Conservation (phyloP, 2,888 invertebrate genomes). For the Synergus gifuensis region DNA sequence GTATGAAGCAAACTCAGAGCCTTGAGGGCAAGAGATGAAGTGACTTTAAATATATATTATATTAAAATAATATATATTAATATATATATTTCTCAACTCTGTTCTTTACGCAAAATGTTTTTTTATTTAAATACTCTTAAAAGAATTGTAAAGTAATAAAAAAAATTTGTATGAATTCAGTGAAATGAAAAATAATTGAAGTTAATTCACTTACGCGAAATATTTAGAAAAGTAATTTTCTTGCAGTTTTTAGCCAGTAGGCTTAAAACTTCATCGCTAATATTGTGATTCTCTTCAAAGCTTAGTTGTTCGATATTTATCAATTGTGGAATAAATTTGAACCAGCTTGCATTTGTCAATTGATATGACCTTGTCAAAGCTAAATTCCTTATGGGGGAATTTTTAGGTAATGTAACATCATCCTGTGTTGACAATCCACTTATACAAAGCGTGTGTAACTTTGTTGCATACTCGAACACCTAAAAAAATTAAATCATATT, state of each 20-base stretch:
- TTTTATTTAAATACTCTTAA: no score
- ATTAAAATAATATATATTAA: no score
- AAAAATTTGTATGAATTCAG: no score
- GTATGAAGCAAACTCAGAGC: no score
- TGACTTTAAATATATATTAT: no score
- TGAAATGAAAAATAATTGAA: no score
- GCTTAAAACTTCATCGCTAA: conserved; percentile 1
- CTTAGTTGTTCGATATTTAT: conserved; percentile 17
- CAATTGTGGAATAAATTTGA: not conserved
- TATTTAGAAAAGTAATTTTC: not conserved
- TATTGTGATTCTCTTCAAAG: conserved; percentile 1
- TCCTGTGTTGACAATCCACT: not conserved
- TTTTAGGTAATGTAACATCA: not conserved
- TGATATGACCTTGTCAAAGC: not conserved
- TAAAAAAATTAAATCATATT: not conserved
- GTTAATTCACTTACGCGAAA: not conserved
- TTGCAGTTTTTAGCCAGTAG: not conserved
- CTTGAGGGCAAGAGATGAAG: not conserved
- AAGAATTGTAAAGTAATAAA: no score
- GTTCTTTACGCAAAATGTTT: no score
- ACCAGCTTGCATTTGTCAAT: not conserved
- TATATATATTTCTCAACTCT: no score
- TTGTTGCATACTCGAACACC: not conserved
- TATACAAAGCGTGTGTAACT: conserved; percentile 17
- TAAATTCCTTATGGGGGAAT: conserved; percentile 9